phyloP scores from a whole-genome alignment of 2,797 vertebrate species.

The Psittacula echo region DNA sequence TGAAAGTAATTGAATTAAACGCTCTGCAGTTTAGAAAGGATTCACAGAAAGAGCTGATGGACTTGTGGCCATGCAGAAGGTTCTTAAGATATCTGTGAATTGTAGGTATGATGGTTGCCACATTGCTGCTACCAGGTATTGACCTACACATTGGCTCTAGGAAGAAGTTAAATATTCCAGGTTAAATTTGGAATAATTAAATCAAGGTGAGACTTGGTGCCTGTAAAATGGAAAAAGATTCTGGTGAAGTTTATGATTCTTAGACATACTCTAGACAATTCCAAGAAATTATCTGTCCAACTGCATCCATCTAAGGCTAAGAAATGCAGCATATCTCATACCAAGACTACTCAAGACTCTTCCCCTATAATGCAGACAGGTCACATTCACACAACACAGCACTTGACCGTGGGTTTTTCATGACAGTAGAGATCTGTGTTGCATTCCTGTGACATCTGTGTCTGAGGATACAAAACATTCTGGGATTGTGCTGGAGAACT shows the following conservation, averaged over 20 bases:
- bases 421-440: background rate
- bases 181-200: background rate
- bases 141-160: background rate
- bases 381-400: background rate
- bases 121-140: background rate
- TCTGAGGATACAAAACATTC: background rate
- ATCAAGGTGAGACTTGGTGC: background rate
- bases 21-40: background rate
- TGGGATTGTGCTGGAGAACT: background rate
- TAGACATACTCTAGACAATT: background rate
- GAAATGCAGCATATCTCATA: background rate
- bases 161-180: background rate
- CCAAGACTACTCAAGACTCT: background rate
- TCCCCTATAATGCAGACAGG: background rate
- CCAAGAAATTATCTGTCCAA: background rate
- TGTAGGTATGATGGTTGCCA: rapidly evolving
- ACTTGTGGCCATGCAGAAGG: background rate
- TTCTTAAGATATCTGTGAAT: background rate
- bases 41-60: background rate
- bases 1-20: background rate
- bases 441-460: background rate
- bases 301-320: background rate
- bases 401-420: background rate
- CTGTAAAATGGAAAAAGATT: background rate
- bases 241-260: background rate